Evolutionary conservation across 37 sponge, comb jelly and placozoan genomes (phyloP), one percentile per base, ranked within the genome.

Genomic region (Axinella damicornis): DNA sequence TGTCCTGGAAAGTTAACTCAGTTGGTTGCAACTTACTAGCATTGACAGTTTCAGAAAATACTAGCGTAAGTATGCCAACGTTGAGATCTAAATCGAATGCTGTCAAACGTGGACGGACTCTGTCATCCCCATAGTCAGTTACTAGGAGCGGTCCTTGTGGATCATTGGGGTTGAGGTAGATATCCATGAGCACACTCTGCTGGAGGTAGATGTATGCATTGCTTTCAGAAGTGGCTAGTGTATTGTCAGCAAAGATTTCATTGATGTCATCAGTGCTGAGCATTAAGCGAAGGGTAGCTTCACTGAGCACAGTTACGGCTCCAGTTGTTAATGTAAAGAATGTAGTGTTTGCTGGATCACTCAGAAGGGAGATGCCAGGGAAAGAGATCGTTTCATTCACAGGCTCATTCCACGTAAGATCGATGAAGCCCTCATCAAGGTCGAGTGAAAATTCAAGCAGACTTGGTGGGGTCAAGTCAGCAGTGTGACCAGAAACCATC

Each of bases 1-100:
- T 52, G 52, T 75, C 62, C 69, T 92, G 93, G 34, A 95, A 67
- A 1, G 82, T 87, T 35, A 95, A 85, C 40, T 83, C 87, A 27
- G 67, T n/a, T 36, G 88, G 85, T 38, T 73, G 81, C 14, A 95
- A 55, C 20, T 66, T 31, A 35, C 83, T 82, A 11, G 92, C 35
- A 71, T 96, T 92, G 18, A 96, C 91, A 41, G 88, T 91, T 40
- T 96, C 97, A 22, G 94, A 91, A 57, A 96, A 96, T 5, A 76
- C 46, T 1, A 96, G 52, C 11, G 83, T 69, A 0, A 96, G 53
- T 14, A 83, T 25, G 22, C 89, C 89, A 52, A 72, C 32, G 36
- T 96, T 85, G 39, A 96, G 61, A 38, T 96, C 83, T 5, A 96
- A 62, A 62, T 87, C 88, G 61, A 89, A 97, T 21, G 40, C 28